Percentiles rank a stretch among this genome's conserved stretches.
Conservation (phyloP, 2,113 vertebrate species). For the Mixornis gularis region DNA sequence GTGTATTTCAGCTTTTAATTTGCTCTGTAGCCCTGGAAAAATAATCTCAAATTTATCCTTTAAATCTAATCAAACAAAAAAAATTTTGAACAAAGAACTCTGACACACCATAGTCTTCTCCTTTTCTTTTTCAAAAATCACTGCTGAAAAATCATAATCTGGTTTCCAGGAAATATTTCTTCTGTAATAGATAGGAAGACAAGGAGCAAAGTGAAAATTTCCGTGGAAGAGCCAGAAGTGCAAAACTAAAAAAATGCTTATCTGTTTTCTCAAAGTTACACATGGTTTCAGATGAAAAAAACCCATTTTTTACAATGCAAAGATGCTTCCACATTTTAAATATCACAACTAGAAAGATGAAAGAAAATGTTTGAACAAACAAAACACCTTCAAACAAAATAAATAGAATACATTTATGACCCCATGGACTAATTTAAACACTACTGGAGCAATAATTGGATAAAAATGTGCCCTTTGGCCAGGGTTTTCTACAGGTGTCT, state of each 20-base stretch:
- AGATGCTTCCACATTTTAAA: neutral
- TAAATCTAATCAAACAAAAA: neutral
- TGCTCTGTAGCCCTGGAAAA: neutral
- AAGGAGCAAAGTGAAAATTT: neutral
- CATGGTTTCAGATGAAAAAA: neutral
- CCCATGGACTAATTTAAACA: neutral
- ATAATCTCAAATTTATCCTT: neutral
- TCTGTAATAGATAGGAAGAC: neutral
- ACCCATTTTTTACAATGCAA: neutral
- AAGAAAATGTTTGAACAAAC: neutral
- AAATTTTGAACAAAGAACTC: neutral
- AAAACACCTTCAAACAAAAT: neutral
- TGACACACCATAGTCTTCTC: neutral
- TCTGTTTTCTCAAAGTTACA: neutral
- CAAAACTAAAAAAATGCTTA: neutral
- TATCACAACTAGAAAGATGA: neutral
- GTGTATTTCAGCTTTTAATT: neutral
- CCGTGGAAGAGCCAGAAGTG: rapidly evolving
- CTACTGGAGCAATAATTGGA: neutral
- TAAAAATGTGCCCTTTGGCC: neutral
- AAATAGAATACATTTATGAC: neutral
- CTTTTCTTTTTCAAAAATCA: neutral
- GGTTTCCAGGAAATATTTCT: neutral
- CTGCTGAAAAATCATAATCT: neutral
- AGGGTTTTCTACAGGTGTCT: neutral